Evolutionary conservation across 2,888 invertebrate genomes (phyloP).

Genomic region (Eristalis tenax): DNA sequence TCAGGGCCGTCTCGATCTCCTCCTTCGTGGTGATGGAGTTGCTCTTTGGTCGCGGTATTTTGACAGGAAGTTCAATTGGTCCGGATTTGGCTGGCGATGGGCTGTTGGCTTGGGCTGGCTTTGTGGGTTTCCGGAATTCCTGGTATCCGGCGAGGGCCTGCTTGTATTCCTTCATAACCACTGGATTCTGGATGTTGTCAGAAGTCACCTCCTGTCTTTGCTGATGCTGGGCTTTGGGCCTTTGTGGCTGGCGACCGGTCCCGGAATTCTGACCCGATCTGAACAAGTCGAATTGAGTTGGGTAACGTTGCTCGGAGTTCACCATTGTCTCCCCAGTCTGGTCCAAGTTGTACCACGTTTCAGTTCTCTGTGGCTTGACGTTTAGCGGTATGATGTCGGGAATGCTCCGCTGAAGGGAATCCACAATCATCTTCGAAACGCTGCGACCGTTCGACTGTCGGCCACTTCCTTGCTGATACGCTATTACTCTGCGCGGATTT

Average conservation of each 20-base stretch:
- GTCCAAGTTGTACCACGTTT: slow-evolving; percentile 31
- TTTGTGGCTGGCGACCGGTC: background rate
- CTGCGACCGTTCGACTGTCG: slow-evolving; percentile 2
- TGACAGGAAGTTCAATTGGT: slow-evolving; percentile 65
- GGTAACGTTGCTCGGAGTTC: slow-evolving; percentile 1
- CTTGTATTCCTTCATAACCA: slow-evolving; percentile 42
- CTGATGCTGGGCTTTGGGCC: background rate
- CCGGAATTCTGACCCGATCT: background rate
- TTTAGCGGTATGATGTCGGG: slow-evolving; percentile 55
- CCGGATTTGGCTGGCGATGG: background rate
- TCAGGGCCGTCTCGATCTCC: slow-evolving; percentile 77
- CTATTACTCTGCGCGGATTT: background rate
- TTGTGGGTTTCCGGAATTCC: background rate
- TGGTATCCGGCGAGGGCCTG: slow-evolving; percentile 29
- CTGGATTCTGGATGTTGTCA: slow-evolving; percentile 48
- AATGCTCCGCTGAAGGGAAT: slow-evolving; percentile 33
- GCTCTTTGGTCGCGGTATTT: slow-evolving; percentile 74
- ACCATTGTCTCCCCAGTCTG: background rate
- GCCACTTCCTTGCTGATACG: background rate
- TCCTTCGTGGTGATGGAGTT: slow-evolving; percentile 77
- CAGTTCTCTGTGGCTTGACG: background rate
- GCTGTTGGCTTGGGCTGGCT: background rate
- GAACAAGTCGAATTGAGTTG: background rate
- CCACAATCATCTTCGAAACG: slow-evolving; percentile 38
- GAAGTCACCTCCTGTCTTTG: background rate